Evolutionary conservation across 2,888 invertebrate genomes (phyloP).

Genomic region (Ceraclea dissimilis): DNA sequence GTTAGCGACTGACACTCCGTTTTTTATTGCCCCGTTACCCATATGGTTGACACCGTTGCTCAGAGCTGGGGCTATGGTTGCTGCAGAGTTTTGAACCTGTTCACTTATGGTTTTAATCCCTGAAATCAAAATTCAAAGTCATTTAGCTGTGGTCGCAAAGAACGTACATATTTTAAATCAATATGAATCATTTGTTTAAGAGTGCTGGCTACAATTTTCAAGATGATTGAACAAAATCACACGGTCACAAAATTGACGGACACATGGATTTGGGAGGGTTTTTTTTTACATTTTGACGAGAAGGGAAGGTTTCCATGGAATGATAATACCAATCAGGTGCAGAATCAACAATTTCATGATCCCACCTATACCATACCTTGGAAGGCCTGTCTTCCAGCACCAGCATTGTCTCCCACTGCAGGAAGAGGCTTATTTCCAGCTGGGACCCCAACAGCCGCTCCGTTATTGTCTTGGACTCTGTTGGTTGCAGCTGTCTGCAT

Average conservation of each 20-base stretch:
- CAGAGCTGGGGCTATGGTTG: conserved; percentile 26
- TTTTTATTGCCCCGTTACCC: conserved; percentile 33
- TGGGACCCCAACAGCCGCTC: not conserved
- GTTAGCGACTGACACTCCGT: conserved; percentile 14
- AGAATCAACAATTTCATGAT: not conserved
- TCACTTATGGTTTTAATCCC: conserved; percentile 30
- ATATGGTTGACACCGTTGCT: conserved; percentile 44
- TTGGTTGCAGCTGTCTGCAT: conserved; percentile 42
- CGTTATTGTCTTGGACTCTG: not conserved
- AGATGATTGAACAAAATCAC: too few relatives aligned
- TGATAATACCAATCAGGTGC: not conserved
- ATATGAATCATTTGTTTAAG: too few relatives aligned
- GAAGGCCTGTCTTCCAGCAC: not conserved
- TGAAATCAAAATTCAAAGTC: conserved; percentile 11
- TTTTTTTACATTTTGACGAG: too few relatives aligned
- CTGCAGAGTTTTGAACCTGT: conserved; percentile 18
- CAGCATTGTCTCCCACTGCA: not conserved
- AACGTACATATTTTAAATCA: too few relatives aligned
- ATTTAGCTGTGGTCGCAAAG: too few relatives aligned
- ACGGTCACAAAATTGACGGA: too few relatives aligned
- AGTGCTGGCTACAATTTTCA: too few relatives aligned
- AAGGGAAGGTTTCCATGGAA: too few relatives aligned
- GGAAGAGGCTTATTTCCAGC: not conserved
- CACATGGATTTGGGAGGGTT: too few relatives aligned
- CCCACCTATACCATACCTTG: not conserved